Conservation (phyloP, 2,113 vertebrate genomes). For the Trochalopteron elliotii region DNA sequence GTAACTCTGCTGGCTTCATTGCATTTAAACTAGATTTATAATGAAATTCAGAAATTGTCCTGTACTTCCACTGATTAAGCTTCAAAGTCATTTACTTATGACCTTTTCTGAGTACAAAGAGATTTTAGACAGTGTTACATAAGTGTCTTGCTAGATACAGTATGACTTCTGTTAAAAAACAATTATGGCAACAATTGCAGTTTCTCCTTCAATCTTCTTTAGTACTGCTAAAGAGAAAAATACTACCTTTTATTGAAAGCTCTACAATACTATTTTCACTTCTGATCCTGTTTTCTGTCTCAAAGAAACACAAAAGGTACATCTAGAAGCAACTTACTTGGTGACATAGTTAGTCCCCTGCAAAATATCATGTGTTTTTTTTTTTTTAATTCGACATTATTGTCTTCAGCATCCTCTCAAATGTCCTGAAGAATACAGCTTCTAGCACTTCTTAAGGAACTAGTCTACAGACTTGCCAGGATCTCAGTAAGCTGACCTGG, state of each 20-base stretch:
- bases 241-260: not conserved
- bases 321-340: not conserved
- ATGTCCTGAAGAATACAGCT: not conserved
- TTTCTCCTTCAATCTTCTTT: not conserved
- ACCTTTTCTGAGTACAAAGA: conserved; percentile 24
- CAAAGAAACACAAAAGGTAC: not conserved
- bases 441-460: not conserved
- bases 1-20: not conserved
- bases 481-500: not conserved
- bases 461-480: not conserved
- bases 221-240: not conserved
- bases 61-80: not conserved
- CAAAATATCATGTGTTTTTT: not conserved
- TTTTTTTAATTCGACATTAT: not conserved
- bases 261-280: not conserved
- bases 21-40: not conserved
- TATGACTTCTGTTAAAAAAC: not conserved
- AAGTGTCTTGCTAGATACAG: not conserved
- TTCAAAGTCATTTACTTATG: not conserved
- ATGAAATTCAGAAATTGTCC: not conserved
- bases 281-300: not conserved
- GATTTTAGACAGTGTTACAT: not conserved
- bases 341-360: not conserved
- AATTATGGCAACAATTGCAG: not conserved
- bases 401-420: not conserved